Conservation (phyloP, 2,113 vertebrate genomes). For the Cynoglossus semilaevis region DNA sequence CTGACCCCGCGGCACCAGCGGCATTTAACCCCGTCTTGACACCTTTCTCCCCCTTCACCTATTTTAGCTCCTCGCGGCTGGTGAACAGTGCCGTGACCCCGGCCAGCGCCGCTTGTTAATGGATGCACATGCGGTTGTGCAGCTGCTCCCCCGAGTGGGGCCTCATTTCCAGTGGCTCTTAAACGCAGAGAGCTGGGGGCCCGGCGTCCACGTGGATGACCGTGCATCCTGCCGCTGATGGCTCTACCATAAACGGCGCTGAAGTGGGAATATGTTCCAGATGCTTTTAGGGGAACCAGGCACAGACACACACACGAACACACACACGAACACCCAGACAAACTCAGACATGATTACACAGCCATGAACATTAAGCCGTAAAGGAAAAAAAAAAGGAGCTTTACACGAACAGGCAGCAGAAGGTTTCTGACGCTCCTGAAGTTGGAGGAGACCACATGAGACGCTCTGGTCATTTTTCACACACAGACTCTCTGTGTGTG, state of each 20-base stretch:
- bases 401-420: background rate
- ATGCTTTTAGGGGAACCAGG: constrained; percentile 54
- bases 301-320: constrained; percentile 1
- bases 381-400: no score
- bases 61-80: constrained; percentile 27
- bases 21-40: constrained; percentile 16
- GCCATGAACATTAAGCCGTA: background rate
- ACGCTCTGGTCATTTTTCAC: constrained; percentile 53
- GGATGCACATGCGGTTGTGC: constrained; percentile 43
- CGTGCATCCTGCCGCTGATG: constrained; percentile 59
- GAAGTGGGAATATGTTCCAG: constrained; percentile 70
- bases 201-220: constrained; percentile 60
- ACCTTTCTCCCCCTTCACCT: constrained; percentile 12
- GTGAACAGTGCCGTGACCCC: constrained; percentile 53
- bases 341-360: constrained; percentile 3
- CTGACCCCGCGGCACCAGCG: constrained; percentile 35
- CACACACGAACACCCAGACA: constrained; percentile 4
- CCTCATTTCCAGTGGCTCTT: constrained; percentile 58
- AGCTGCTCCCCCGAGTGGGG: constrained; percentile 30
- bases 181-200: constrained; percentile 41
- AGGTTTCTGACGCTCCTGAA: background rate
- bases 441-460: constrained; percentile 59
- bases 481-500: constrained; percentile 30
- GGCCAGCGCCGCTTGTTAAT: constrained; percentile 35
- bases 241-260: constrained; percentile 67